These are phyloP conservation scores for Ailuropoda melanoleuca DNA, from an alignment of 2,113 vertebrate genomes.

Conservation along the genomic window DNA sequence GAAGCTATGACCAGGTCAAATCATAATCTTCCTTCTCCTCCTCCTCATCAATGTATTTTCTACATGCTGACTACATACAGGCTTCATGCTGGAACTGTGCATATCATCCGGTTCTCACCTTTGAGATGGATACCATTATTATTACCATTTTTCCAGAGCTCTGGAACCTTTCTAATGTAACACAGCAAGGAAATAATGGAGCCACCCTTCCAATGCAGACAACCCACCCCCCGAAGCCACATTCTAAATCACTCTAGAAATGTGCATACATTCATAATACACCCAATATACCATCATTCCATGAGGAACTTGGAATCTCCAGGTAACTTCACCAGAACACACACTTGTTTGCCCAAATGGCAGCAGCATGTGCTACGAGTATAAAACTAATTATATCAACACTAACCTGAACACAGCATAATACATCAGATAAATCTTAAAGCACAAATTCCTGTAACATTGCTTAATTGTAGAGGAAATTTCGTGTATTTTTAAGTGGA, in stretches of 20 bases:
- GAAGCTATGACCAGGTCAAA: slow-evolving; percentile 8
- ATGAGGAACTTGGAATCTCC: not conserved
- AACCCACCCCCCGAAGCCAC: not conserved
- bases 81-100: not conserved
- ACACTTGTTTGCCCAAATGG: not conserved
- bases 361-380: not conserved
- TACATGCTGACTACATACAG: not conserved
- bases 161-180: not conserved
- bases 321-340: not conserved
- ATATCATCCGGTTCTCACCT: not conserved
- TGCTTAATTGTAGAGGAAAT: not conserved
- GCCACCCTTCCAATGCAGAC: not conserved
- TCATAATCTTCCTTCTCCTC: not conserved
- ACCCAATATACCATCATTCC: not conserved
- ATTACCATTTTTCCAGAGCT: not conserved
- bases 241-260: not conserved
- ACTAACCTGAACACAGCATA: not conserved
- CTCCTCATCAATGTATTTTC: not conserved
- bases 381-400: not conserved
- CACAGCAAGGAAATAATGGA: not conserved
- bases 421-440: not conserved
- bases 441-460: not conserved
- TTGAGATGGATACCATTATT: not conserved
- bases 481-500: not conserved
- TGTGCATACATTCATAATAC: not conserved